These are phyloP conservation scores for Psophia crepitans DNA, from an alignment of 2,113 vertebrate species.

Conservation along the genomic window DNA sequence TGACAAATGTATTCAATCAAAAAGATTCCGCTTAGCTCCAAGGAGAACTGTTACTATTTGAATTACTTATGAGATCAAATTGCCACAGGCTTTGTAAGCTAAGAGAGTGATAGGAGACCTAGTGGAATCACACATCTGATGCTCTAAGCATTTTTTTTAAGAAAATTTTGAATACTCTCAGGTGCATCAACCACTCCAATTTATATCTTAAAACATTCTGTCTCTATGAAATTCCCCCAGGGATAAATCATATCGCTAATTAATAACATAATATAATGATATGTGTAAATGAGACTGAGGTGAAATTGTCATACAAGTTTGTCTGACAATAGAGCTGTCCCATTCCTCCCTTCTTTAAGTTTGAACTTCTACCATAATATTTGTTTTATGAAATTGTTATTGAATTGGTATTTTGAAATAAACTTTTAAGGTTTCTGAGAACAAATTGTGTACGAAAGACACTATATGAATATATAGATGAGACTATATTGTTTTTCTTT, in stretches of 20 bases:
- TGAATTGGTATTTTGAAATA: background rate
- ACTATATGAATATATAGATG: background rate
- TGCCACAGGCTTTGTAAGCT: background rate
- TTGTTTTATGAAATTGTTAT: background rate
- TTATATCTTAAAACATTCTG: background rate
- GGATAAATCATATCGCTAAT: background rate
- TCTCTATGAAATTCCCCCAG: background rate
- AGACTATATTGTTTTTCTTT: background rate
- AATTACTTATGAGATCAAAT: background rate
- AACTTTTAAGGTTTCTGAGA: background rate
- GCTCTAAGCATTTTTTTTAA: background rate
- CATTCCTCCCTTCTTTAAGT: background rate
- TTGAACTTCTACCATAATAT: background rate
- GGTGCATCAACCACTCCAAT: background rate
- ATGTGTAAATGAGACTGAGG: background rate
- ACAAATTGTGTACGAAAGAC: background rate
- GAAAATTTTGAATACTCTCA: background rate
- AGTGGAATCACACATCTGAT: background rate
- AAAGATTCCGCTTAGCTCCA: background rate
- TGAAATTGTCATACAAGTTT: background rate
- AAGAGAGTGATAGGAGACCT: background rate
- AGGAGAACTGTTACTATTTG: background rate
- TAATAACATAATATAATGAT: background rate
- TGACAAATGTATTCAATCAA: background rate
- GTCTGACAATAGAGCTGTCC: background rate